phyloP scores from a whole-genome alignment of 2,888 invertebrate genomes.

The Ligdia adustata region DNA sequence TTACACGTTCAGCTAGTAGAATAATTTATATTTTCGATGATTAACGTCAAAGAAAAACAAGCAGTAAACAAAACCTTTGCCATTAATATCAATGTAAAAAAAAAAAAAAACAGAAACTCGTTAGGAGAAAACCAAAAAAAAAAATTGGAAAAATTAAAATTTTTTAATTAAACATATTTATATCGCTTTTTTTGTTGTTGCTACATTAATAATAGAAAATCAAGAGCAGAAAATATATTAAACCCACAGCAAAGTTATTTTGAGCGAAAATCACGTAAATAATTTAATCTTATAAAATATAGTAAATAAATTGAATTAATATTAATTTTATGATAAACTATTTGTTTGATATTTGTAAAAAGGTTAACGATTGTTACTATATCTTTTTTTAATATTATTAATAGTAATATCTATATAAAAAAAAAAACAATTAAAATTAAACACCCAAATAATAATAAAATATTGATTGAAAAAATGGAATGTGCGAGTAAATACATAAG shows the following conservation, averaged over 20 bases:
- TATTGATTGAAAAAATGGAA: constrained; percentile 27
- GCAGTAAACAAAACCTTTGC: too few species aligned
- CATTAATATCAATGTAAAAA: too few species aligned
- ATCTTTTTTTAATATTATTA: constrained; percentile 4
- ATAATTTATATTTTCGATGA: constrained; percentile 7
- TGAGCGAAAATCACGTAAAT: constrained; percentile 39
- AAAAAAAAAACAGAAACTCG: too few species aligned
- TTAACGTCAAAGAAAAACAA: not conserved
- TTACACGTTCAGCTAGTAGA: not conserved
- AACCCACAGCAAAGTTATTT: constrained; percentile 35
- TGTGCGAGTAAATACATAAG: constrained; percentile 28
- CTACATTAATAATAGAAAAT: not conserved
- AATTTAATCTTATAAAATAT: constrained; percentile 7
- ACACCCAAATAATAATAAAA: constrained; percentile 19
- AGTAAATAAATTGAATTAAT: constrained; percentile 3
- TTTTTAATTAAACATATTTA: too few species aligned
- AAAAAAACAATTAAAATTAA: constrained; percentile 12
- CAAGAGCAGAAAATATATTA: not conserved
- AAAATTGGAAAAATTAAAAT: too few species aligned
- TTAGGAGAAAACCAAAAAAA: too few species aligned
- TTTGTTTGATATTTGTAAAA: constrained; percentile 21
- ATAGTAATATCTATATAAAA: constrained; percentile 12
- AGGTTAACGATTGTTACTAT: constrained; percentile 38
- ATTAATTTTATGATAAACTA: constrained; percentile 31
- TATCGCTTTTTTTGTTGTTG: not conserved